phyloP scores from a whole-genome alignment of 2,797 vertebrate species.

The Catharus ustulatus region DNA sequence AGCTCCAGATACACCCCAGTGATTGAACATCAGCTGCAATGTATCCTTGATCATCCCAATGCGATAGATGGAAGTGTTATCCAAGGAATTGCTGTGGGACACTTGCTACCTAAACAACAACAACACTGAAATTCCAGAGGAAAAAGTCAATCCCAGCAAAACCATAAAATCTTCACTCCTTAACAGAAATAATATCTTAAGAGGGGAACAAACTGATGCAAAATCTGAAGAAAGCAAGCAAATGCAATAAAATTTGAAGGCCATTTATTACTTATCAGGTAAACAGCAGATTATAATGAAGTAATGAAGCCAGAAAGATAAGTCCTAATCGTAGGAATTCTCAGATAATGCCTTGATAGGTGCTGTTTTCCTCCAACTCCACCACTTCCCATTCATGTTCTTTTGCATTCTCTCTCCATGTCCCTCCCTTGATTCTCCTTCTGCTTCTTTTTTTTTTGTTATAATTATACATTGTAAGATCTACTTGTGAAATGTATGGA shows the following conservation, averaged over 20 bases:
- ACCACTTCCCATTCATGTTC: background rate
- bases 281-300: background rate
- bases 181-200: background rate
- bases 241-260: constrained; percentile 13
- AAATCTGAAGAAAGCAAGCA: background rate
- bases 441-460: background rate
- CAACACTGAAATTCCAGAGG: background rate
- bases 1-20: background rate
- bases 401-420: background rate
- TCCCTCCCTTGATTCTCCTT: background rate
- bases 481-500: background rate
- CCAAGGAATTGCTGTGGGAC: background rate
- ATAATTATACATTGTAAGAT: background rate
- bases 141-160: background rate
- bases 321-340: background rate
- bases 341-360: background rate
- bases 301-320: background rate
- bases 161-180: background rate
- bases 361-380: background rate
- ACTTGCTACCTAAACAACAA: background rate
- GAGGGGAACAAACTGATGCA: background rate
- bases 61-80: background rate
- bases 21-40: background rate
- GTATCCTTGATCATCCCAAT: background rate
- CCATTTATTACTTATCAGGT: constrained; percentile 5